These are phyloP conservation scores for Oophaga pumilio DNA, from an alignment of 2,113 vertebrate species.

Conservation along the genomic window DNA sequence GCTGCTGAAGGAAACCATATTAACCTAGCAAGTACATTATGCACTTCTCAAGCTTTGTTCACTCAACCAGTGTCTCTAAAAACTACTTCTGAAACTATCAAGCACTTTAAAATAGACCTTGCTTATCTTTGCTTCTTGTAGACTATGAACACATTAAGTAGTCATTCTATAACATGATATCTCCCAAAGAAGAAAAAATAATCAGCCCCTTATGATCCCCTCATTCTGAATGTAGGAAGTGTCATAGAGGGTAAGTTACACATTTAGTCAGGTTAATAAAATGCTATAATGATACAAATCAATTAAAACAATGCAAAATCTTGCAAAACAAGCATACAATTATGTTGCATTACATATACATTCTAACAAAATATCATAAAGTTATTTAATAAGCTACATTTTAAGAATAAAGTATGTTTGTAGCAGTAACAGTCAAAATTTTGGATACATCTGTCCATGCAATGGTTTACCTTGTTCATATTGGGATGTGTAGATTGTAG, in stretches of 20 bases:
- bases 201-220: neutral
- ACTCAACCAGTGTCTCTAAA: neutral
- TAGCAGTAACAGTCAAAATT: no score
- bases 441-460: no score
- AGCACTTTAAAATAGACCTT: neutral
- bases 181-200: neutral
- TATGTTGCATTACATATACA: no score
- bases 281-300: neutral
- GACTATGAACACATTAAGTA: conserved; percentile 16
- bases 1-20: conserved; percentile 11
- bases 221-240: neutral
- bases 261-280: neutral
- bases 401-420: no score
- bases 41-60: neutral
- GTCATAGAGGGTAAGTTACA: neutral
- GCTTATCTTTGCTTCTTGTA: neutral
- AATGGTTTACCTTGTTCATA: no score
- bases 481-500: no score
- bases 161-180: neutral
- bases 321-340: neutral
- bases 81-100: neutral
- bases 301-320: neutral
- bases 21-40: conserved; percentile 28
- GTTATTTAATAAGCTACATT: no score
- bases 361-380: no score